Evolutionary conservation across 2,797 vertebrate species (phyloP), one percentile per base, ranked within the genome.

Genomic region (Epinephelus malabaricus): DNA sequence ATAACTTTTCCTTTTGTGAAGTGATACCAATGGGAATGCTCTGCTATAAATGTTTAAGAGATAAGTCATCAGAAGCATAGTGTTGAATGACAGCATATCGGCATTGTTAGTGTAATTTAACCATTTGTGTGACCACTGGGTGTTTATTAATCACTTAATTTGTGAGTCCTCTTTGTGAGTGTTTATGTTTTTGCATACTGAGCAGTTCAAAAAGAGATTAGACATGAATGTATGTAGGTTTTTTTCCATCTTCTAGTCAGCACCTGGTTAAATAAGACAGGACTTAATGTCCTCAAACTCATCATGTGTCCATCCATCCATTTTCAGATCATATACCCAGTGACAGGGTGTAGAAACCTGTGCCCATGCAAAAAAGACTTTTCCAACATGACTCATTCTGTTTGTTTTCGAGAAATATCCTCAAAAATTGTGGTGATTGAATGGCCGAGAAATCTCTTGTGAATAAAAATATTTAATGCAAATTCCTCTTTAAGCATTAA

Each of bases 61-160:
- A 25, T 69, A 34, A 34, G 34, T 34, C 34, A 34, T 34, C 51
- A 60, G 76, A 73, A 58, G 61, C 17, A 11, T 76, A 61, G 51
- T 81, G 47, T 67, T 84, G 69, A 83, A 86, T 83, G 73, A 81
- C 69, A 23, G 81, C 63, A 50, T 63, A 54, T 84, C 25, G 60
- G 79, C 75, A 59, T 88, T 53, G 56, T 85, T 69, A 69, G 45
- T 75, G 59, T 71, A 69, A 82, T 85, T 78, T 70, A 74, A 83
- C 66, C 46, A n/a, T 85, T 73, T 89, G 76, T 92, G 83, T 93
- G 88, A 93, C 89, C 91, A 92, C 94, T 95, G 87, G 88, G 79
- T 92, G 85, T 91, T 87, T 72, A 79, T 78, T 80, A 73, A 82
- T 92, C 73, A 75, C 70, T 91, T 89, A 53, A 69, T 80, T 79